Evolutionary conservation across 2,888 invertebrate genomes (phyloP).

Genomic region (Enchytraeus crypticus): DNA sequence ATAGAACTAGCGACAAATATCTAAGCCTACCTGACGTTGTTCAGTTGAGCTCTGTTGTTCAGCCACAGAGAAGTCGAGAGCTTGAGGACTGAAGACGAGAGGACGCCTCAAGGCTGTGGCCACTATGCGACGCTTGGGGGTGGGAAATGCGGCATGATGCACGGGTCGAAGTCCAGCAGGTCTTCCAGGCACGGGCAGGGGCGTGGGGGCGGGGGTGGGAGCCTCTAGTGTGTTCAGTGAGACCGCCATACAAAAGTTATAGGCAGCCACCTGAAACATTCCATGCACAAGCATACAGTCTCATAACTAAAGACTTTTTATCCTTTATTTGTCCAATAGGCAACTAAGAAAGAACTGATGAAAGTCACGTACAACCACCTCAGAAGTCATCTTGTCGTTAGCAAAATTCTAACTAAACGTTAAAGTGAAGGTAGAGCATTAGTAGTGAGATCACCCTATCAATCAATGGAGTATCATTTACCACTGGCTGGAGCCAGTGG

Average conservation of each 20-base stretch:
- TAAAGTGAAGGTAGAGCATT: too few species aligned
- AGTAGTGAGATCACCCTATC: too few species aligned
- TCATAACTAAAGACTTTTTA: too few species aligned
- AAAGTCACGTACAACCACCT: too few species aligned
- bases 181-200: constrained; percentile 33
- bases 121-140: constrained; percentile 43
- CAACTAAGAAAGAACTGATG: too few species aligned
- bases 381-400: too few species aligned
- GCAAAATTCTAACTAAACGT: too few species aligned
- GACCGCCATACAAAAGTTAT: constrained; percentile 46
- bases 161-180: constrained; percentile 38
- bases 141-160: constrained; percentile 34
- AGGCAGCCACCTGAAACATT: constrained; percentile 44
- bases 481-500: too few species aligned
- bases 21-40: neutral
- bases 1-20: neutral
- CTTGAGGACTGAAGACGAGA: constrained; percentile 38
- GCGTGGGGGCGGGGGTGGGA: constrained; percentile 38
- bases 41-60: neutral
- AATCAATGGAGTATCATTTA: too few species aligned
- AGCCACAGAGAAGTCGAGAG: constrained; percentile 35
- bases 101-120: constrained; percentile 47
- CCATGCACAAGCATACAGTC: too few species aligned
- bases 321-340: too few species aligned
- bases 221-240: constrained; percentile 42